Evolutionary conservation across 2,888 invertebrate species (phyloP).

Genomic region (Torymus aiolomorphi): DNA sequence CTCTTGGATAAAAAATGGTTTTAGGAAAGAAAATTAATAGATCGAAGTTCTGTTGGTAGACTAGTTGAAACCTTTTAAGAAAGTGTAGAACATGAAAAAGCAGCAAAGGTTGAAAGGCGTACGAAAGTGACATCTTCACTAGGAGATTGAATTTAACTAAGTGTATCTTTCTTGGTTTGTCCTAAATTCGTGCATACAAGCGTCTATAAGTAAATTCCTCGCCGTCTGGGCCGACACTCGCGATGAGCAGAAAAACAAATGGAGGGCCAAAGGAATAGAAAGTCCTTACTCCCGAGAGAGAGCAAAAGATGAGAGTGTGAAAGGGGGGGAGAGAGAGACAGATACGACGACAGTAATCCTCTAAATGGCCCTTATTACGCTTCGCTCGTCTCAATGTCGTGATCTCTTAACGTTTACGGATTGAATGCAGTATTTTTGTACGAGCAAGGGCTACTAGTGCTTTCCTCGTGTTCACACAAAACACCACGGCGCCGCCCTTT

Average conservation of each 20-base stretch:
- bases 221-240: slow-evolving; percentile 53
- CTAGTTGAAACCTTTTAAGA: slow-evolving; percentile 33
- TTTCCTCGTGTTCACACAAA: slow-evolving; percentile 49
- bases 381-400: slow-evolving; percentile 70
- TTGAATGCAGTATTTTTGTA: slow-evolving; percentile 70
- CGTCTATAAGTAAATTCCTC: slow-evolving; percentile 19
- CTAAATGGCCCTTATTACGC: slow-evolving; percentile 74
- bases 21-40: too few species aligned
- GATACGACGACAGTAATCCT: slow-evolving; percentile 69
- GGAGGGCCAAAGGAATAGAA: too few species aligned
- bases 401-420: slow-evolving; percentile 74
- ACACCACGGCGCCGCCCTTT: background rate
- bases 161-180: slow-evolving; percentile 9
- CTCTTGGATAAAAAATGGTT: too few species aligned
- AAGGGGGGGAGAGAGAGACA: background rate
- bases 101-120: slow-evolving; percentile 16
- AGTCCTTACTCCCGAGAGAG: too few species aligned
- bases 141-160: background rate
- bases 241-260: slow-evolving; percentile 39
- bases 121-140: slow-evolving; percentile 44
- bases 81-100: slow-evolving; percentile 20
- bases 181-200: slow-evolving; percentile 55
- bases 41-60: background rate
- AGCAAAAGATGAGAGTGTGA: too few species aligned
- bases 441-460: slow-evolving; percentile 63